Evolutionary conservation across 2,797 vertebrate genomes (phyloP).

Genomic region (Molossus molossus): DNA sequence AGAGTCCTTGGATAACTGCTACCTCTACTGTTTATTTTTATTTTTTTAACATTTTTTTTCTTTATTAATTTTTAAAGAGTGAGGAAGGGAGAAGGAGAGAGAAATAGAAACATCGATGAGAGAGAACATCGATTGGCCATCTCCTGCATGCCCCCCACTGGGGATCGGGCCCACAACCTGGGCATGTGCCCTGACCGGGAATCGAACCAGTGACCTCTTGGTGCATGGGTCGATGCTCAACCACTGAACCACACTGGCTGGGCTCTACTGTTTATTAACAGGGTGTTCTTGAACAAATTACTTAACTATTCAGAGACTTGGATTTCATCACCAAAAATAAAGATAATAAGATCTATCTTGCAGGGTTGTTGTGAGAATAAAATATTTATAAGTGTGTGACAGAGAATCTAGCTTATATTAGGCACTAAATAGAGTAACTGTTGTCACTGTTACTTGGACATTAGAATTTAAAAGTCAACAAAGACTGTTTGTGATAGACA

Average conservation of each 20-base stretch:
- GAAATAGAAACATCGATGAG: too few relatives aligned
- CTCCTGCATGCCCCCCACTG: too few relatives aligned
- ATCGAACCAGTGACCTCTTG: too few relatives aligned
- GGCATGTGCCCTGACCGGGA: too few relatives aligned
- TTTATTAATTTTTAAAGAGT: too few relatives aligned
- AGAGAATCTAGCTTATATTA: slow-evolving; percentile 28
- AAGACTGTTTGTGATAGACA: slow-evolving; percentile 34
- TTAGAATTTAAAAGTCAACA: slow-evolving; percentile 33
- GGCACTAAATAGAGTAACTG: not conserved
- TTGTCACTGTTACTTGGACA: not conserved
- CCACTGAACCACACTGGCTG: too few relatives aligned
- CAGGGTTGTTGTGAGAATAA: slow-evolving; percentile 22
- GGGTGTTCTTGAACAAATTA: slow-evolving; percentile 5
- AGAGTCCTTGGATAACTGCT: not conserved
- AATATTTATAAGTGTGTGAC: slow-evolving; percentile 1
- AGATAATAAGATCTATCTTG: slow-evolving; percentile 8
- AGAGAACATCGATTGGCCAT: too few relatives aligned
- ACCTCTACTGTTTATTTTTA: not conserved
- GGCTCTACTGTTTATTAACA: not conserved
- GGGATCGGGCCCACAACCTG: too few relatives aligned
- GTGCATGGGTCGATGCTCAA: too few relatives aligned
- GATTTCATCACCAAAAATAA: slow-evolving; percentile 24
- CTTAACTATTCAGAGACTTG: slow-evolving; percentile 48
- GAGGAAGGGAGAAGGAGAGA: too few relatives aligned
- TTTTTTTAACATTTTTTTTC: too few relatives aligned